Percentiles rank a stretch among this genome's conserved stretches.
These are phyloP conservation scores for Fabriciana adippe DNA, from an alignment of 2,888 invertebrate genomes.

Conservation along the genomic window DNA sequence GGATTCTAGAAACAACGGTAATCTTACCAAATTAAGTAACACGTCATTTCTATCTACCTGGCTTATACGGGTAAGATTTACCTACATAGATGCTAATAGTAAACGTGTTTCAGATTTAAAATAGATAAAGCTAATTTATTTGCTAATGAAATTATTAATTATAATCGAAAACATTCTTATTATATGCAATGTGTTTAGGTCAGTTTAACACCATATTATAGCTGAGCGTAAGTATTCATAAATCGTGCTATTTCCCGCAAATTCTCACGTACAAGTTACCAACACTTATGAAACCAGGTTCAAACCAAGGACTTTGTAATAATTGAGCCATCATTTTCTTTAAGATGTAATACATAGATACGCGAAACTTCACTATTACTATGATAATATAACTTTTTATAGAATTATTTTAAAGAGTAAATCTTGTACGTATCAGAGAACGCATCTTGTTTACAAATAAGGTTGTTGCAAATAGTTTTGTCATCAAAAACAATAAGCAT, in stretches of 20 bases:
- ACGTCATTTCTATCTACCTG: constrained; percentile 11
- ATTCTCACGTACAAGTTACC: constrained; percentile 40
- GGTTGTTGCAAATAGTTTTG: constrained; percentile 6
- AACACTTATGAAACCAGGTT: constrained; percentile 37
- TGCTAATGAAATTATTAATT: not conserved
- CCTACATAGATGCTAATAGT: not conserved
- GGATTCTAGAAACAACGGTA: constrained; percentile 1
- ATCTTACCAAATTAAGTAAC: not conserved
- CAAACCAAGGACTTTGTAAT: constrained; percentile 33
- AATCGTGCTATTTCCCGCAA: constrained; percentile 32
- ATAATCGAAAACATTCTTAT: not conserved
- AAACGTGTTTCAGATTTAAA: not conserved
- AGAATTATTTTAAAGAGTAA: not conserved
- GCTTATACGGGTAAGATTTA: not conserved
- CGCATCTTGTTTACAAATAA: constrained; percentile 11
- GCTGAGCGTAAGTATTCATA: constrained; percentile 5
- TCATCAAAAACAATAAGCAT: not conserved
- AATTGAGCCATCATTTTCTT: constrained; percentile 40
- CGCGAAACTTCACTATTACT: constrained; percentile 21
- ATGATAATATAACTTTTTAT: constrained; percentile 16
- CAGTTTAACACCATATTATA: constrained; percentile 7
- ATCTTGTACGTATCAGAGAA: not conserved
- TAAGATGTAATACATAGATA: constrained; percentile 39
- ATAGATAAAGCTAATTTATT: not conserved
- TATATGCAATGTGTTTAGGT: constrained; percentile 15